Percentiles rank a stretch among this genome's conserved stretches.
phyloP scores from a whole-genome alignment of 92 coral and sea anemone genomes.

The Zoanthus sociatus region DNA sequence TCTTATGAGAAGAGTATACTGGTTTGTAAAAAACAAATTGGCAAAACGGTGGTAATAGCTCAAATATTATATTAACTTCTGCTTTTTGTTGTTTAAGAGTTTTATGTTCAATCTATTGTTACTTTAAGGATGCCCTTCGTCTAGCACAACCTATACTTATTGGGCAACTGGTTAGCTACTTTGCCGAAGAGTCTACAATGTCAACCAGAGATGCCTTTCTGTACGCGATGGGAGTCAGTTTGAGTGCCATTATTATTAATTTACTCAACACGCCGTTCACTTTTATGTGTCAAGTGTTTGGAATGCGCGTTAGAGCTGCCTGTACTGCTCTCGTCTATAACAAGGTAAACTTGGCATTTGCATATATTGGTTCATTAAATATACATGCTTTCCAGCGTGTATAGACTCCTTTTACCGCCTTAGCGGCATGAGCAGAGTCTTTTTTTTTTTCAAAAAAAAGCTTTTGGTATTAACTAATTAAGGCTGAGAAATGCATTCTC shows the following conservation, averaged over 20 bases:
- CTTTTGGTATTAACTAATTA: no score
- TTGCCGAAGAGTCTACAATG: conserved; percentile 66
- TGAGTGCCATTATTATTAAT: conserved; percentile 59
- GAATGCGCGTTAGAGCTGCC: conserved; percentile 71
- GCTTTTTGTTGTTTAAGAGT: neutral
- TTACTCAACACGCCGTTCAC: conserved; percentile 68
- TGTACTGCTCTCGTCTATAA: conserved; percentile 65
- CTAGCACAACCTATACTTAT: conserved; percentile 62
- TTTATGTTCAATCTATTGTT: neutral
- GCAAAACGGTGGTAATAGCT: no score
- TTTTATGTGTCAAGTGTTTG: conserved; percentile 64
- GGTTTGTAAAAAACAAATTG: no score
- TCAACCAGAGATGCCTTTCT: conserved; percentile 57
- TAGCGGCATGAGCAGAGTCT: no score
- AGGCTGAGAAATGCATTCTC: neutral
- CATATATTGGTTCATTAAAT: neutral
- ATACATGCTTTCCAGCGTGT: no score
- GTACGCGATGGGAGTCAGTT: conserved; percentile 62
- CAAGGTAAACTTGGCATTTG: conserved; percentile 48
- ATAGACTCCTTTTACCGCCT: no score
- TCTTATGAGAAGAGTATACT: no score
- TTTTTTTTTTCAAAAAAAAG: no score
- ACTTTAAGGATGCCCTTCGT: conserved; percentile 58
- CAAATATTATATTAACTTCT: neutral
- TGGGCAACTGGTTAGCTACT: conserved; percentile 62